A percentile compares a stretch with the other conserved stretches of the same genome.
phyloP scores from a whole-genome alignment of 2,888 invertebrate species.

The Catonia carolina region DNA sequence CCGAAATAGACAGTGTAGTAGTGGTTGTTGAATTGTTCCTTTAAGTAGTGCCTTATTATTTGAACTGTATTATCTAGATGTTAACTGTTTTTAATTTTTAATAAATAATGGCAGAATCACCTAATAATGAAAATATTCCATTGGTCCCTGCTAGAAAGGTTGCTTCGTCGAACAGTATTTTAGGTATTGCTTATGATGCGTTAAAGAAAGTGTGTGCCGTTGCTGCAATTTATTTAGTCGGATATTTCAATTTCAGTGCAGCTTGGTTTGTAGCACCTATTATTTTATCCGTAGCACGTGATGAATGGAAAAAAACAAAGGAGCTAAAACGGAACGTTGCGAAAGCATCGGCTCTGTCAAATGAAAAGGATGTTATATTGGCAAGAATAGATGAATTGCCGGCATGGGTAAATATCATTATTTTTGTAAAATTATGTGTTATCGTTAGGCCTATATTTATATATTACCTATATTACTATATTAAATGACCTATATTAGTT shows the following conservation, averaged over 20 bases:
- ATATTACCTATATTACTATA: too few species aligned
- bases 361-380: constrained; percentile 80
- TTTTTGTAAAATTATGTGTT: too few species aligned
- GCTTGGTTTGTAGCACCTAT: constrained; percentile 84
- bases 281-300: constrained; percentile 68
- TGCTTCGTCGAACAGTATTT: constrained; percentile 46
- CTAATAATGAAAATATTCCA: too few species aligned
- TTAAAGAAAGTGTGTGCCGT: constrained; percentile 65
- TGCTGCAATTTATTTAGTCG: constrained; percentile 68
- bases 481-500: too few species aligned
- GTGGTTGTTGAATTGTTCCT: too few species aligned
- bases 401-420: constrained; percentile 76
- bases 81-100: too few species aligned
- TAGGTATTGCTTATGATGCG: constrained; percentile 55
- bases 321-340: constrained; percentile 66
- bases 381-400: constrained; percentile 86
- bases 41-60: too few species aligned
- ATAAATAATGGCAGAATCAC: too few species aligned
- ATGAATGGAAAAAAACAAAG: constrained; percentile 69
- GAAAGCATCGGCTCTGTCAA: constrained; percentile 66
- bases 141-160: constrained; percentile 19
- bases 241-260: constrained; percentile 80
- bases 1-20: too few species aligned
- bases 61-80: too few species aligned
- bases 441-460: too few species aligned